Base-by-base conservation (phyloP, 2,113 vertebrate species). In the Tylochromis polylepis region DNA sequence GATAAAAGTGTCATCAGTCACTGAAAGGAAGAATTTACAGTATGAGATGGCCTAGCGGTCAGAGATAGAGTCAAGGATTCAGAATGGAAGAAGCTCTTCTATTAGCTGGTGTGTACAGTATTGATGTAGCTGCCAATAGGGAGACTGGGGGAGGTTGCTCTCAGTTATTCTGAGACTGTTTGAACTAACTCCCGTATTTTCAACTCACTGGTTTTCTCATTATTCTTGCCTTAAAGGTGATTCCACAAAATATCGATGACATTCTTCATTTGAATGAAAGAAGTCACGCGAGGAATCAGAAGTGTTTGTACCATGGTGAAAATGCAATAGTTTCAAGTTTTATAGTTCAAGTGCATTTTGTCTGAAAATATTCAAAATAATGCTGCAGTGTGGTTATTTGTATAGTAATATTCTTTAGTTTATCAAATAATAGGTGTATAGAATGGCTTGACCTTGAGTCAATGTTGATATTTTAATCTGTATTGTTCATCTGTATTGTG, bases 1-100 rank as follows among this genome's bases (percentile, higher is more conserved):
- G 12, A 27, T 62, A 57, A 81, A 90, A 83, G 72, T 41, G 53
- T 72, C 85, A 81, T 38, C 83, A 46, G 58, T 90, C 80, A 85
- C 31, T 10, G 57, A 36, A 24, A 78, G 41, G 59, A 27, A 77
- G 57, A 72, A 88, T 27, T 80, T 46, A 83, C 8, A 20, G 9
- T 8, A 9, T 14, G 2, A 46, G 24, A 59, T 75, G 24, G 67
- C 0, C 62, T 29, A 18, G 1, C 10, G 58, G 79, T 24, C 53
- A 43, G 43, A 65, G 31, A 22, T n/a, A 12, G 29, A 62, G 29
- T 7, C 5, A 5, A 6, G 12, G 65, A 11, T 15, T 27, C 82
- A 83, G 41, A 53, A 8, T 4, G 51, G 18, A 11, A 38, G 60
- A 38, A 22, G n/a, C 34, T 67, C 36, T 43, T 15, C 65, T 16